A percentile compares a stretch with the other conserved stretches of the same genome.
phyloP scores from a whole-genome alignment of 2,113 vertebrate species.

The Silurus meridionalis region DNA sequence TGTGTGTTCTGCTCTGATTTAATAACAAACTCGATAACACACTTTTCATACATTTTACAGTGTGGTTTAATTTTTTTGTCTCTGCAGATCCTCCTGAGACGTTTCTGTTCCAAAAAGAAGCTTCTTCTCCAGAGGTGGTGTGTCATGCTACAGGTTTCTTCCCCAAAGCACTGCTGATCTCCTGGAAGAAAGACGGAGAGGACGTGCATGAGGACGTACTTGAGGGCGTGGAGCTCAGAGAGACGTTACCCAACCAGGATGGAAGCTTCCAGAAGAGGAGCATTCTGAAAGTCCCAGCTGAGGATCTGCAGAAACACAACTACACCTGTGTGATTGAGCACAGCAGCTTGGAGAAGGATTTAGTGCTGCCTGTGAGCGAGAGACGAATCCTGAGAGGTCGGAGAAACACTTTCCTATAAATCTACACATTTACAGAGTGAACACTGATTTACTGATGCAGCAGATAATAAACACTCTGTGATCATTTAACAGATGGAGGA shows the following conservation, averaged over 20 bases:
- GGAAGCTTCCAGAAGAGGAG: background rate
- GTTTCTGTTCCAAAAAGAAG: background rate
- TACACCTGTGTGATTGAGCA: conserved; percentile 18
- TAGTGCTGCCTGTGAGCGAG: background rate
- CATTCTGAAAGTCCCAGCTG: background rate
- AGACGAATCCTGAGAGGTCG: background rate
- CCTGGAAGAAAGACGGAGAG: background rate
- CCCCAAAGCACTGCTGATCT: background rate
- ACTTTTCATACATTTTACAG: background rate
- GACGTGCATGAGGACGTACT: background rate
- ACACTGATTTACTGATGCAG: too few species aligned
- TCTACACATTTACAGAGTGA: background rate
- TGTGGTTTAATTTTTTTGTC: too few species aligned
- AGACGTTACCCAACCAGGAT: conserved; percentile 1
- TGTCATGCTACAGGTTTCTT: background rate
- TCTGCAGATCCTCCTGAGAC: background rate
- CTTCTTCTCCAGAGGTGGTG: background rate
- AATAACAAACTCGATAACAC: too few species aligned
- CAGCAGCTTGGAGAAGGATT: too few species aligned
- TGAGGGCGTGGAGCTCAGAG: background rate
- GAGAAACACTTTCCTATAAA: background rate
- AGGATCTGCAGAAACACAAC: background rate
- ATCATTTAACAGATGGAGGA: background rate
- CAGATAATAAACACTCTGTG: too few species aligned
- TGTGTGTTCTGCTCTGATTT: background rate